phyloP scores from a whole-genome alignment of 2,797 vertebrate genomes.

The Carcharodon carcharias region DNA sequence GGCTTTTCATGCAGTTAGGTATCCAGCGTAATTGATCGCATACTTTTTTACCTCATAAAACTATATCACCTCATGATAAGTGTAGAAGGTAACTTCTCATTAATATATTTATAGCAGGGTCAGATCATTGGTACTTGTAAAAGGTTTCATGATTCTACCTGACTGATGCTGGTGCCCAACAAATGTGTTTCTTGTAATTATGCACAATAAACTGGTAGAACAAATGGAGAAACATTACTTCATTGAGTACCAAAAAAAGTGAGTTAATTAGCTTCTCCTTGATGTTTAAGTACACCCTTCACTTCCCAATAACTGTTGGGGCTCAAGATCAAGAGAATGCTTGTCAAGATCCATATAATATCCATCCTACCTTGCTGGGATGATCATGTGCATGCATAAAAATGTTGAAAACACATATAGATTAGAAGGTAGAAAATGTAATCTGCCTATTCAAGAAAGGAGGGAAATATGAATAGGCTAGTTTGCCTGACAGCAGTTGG shows the following conservation, averaged over 20 bases:
- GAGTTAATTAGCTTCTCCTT: background rate
- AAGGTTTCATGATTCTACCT: background rate
- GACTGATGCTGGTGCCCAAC: background rate
- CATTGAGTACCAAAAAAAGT: background rate
- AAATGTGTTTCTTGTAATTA: background rate
- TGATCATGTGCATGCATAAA: too few species aligned
- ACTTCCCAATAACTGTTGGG: background rate
- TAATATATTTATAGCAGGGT: background rate
- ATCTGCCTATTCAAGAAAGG: too few species aligned
- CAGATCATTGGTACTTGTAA: background rate
- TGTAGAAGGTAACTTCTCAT: background rate
- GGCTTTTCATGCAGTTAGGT: background rate
- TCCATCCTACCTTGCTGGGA: too few species aligned
- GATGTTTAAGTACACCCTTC: background rate
- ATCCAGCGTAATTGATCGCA: background rate
- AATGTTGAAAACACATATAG: too few species aligned
- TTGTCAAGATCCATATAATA: too few species aligned
- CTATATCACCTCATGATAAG: background rate
- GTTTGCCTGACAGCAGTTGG: too few species aligned
- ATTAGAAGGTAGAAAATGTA: too few species aligned
- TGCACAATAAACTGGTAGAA: background rate
- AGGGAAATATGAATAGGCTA: too few species aligned
- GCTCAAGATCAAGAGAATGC: too few species aligned
- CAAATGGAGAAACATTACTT: background rate
- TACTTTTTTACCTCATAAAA: background rate